phyloP scores from a whole-genome alignment of 2,113 vertebrate genomes.

The Pelmatolapia mariae region DNA sequence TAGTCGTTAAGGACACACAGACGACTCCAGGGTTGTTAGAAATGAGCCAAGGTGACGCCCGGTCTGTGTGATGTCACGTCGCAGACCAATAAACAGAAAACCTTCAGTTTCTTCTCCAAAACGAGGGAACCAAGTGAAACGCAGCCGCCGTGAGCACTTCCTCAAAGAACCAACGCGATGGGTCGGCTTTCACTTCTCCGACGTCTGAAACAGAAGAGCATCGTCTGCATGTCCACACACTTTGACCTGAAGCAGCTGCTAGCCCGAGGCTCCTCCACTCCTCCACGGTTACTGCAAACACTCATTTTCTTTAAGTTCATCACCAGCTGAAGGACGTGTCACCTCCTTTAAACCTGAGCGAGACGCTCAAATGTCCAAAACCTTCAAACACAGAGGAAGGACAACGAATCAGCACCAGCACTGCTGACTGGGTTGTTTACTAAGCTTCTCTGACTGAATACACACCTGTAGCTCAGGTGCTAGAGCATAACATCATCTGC shows the following conservation, averaged over 20 bases:
- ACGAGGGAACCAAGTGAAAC: background rate
- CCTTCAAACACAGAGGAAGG: background rate
- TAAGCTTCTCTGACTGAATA: background rate
- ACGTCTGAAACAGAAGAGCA: background rate
- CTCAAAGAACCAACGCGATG: background rate
- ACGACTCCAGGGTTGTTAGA: background rate
- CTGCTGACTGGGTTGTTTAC: background rate
- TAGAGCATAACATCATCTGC: background rate
- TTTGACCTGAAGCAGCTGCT: background rate
- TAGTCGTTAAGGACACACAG: background rate
- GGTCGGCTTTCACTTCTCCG: background rate
- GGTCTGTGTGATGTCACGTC: background rate
- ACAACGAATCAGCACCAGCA: background rate
- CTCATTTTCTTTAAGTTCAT: background rate
- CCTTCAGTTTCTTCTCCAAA: background rate
- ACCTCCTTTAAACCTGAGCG: background rate
- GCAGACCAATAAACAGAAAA: background rate
- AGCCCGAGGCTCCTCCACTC: background rate
- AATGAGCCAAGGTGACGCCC: background rate
- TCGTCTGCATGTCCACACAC: background rate
- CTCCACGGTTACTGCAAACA: background rate
- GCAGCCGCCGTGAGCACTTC: background rate
- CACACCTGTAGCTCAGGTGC: background rate
- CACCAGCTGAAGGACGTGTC: background rate
- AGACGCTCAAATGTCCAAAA: background rate